These are phyloP conservation scores for Pollachius pollachius DNA, from an alignment of 2,113 vertebrate genomes.

Conservation along the genomic window DNA sequence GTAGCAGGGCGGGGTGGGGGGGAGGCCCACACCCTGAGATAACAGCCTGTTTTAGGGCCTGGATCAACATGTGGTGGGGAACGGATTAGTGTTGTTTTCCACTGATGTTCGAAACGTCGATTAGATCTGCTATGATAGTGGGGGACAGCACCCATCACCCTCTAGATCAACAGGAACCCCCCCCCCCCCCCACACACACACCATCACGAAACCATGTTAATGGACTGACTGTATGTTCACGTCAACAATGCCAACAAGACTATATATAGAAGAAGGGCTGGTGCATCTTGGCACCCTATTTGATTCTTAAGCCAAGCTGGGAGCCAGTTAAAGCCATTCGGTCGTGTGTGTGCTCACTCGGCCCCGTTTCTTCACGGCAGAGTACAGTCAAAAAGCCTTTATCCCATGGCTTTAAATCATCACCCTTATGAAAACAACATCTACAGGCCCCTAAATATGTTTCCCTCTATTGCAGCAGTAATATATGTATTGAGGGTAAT, in stretches of 20 bases:
- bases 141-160: conserved; percentile 6
- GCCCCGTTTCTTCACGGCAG: background rate
- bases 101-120: conserved; percentile 46
- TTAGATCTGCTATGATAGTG: conserved; percentile 31
- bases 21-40: conserved; percentile 57
- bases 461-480: no score
- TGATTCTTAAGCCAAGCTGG: background rate
- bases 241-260: no score
- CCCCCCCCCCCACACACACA: conserved; percentile 17
- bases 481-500: no score
- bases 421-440: conserved; percentile 17
- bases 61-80: conserved; percentile 56
- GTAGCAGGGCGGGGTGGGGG: conserved; percentile 28
- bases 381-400: conserved; percentile 18
- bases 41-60: conserved; percentile 56
- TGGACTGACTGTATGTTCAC: no score
- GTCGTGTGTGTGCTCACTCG: no score
- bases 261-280: no score
- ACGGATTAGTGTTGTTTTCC: conserved; percentile 46
- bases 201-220: conserved; percentile 1
- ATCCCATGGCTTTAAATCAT: conserved; percentile 7
- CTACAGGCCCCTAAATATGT: no score
- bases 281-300: no score
- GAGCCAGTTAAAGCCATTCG: conserved; percentile 24
- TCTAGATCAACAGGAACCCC: background rate